Percentiles rank a stretch among this genome's conserved stretches.
These are phyloP conservation scores for Amblyjoppa proteus DNA, from an alignment of 2,888 invertebrate genomes.

Conservation along the genomic window DNA sequence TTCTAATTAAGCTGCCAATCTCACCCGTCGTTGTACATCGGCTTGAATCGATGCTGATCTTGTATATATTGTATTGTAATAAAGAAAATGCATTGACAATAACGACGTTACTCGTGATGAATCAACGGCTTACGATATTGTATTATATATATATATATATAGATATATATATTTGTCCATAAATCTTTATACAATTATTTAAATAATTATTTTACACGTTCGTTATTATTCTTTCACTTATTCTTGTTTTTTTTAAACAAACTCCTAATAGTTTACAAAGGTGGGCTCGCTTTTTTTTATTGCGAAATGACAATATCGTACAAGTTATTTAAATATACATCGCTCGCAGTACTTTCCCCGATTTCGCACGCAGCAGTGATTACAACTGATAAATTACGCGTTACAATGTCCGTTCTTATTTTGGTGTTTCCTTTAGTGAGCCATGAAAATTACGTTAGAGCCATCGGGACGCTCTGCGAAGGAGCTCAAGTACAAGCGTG, in stretches of 20 bases:
- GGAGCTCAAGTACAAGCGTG: slow-evolving; percentile 13
- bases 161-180: slow-evolving; percentile 54
- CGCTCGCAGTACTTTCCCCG: slow-evolving; percentile 31
- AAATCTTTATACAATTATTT: slow-evolving; percentile 63
- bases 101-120: slow-evolving; percentile 61
- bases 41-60: slow-evolving; percentile 74
- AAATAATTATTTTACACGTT: slow-evolving; percentile 59
- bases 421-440: slow-evolving; percentile 40
- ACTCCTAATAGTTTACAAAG: slow-evolving; percentile 55
- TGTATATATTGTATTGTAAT: slow-evolving; percentile 82
- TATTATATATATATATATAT: slow-evolving; percentile 58
- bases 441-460: slow-evolving; percentile 35
- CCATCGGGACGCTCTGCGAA: slow-evolving; percentile 30
- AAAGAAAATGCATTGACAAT: slow-evolving; percentile 79
- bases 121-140: slow-evolving; percentile 47
- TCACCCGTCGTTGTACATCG: slow-evolving; percentile 71
- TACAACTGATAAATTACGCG: slow-evolving; percentile 4
- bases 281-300: slow-evolving; percentile 49
- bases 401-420: slow-evolving; percentile 9
- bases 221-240: slow-evolving; percentile 20
- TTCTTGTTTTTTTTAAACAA: slow-evolving; percentile 20
- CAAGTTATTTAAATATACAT: slow-evolving; percentile 35
- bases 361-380: slow-evolving; percentile 37
- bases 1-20: slow-evolving; percentile 70
- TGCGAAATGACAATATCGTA: slow-evolving; percentile 55